phyloP scores from a whole-genome alignment of 2,797 vertebrate genomes.

The Falco peregrinus region DNA sequence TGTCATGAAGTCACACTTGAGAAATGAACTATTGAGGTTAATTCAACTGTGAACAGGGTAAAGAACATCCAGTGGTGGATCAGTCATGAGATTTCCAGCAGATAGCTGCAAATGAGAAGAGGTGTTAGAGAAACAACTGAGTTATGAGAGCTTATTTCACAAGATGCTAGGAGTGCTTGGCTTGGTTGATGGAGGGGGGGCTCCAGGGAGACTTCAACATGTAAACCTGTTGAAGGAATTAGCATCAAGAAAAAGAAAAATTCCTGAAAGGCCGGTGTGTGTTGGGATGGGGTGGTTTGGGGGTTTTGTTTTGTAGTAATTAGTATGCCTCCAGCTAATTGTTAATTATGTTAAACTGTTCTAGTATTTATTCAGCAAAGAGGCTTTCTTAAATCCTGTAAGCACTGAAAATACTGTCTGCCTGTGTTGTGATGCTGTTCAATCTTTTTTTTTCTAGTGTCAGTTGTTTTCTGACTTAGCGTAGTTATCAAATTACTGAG shows the following conservation, averaged over 20 bases:
- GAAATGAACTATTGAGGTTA: constrained; percentile 13
- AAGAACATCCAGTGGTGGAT: background rate
- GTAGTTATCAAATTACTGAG: background rate
- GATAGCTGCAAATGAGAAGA: background rate
- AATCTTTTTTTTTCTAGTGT: background rate
- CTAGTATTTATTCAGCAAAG: constrained; percentile 15
- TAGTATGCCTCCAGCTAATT: background rate
- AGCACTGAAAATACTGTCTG: background rate
- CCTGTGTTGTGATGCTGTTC: background rate
- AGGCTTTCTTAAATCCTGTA: constrained; percentile 10
- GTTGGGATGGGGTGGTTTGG: background rate
- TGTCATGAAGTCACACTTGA: background rate
- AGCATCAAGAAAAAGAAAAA: background rate
- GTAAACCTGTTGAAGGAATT: background rate
- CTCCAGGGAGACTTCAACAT: background rate
- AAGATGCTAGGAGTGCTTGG: background rate
- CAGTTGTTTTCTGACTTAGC: background rate
- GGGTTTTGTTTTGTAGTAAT: background rate
- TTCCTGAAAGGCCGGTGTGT: background rate
- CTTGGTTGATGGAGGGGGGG: background rate
- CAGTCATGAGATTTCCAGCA: background rate
- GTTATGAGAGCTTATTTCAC: background rate
- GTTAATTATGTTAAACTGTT: constrained; percentile 38
- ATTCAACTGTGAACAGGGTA: background rate
- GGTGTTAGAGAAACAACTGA: background rate